Evolutionary conservation across 2,888 invertebrate genomes (phyloP).

Genomic region (Phanerotoma sp.): DNA sequence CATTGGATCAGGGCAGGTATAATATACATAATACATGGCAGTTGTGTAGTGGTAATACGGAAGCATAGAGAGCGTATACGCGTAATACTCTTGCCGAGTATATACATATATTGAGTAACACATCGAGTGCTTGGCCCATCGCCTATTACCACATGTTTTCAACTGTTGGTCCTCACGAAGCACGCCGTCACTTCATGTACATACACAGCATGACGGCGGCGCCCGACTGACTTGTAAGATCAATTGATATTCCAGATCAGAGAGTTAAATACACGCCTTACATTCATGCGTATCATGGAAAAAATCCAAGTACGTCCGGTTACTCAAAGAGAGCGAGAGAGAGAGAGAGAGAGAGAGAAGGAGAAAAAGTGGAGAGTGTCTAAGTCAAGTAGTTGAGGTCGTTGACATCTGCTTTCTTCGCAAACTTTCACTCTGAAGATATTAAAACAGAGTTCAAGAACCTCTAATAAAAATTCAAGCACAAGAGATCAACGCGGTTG

Average conservation of each 20-base stretch:
- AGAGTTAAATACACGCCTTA: conserved; percentile 45
- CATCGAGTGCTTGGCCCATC: conserved; percentile 14
- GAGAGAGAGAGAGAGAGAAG: conserved; percentile 24
- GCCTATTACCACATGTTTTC: conserved; percentile 9
- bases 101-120: conserved; percentile 8
- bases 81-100: conserved; percentile 5
- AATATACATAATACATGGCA: not conserved
- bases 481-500: conserved; percentile 21
- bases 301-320: conserved; percentile 34
- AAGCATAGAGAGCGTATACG: conserved; percentile 10
- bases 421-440: conserved; percentile 50
- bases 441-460: conserved; percentile 34
- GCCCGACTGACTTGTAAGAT: not conserved
- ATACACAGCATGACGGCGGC: not conserved
- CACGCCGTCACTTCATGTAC: not conserved
- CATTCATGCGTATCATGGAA: conserved; percentile 24
- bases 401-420: conserved; percentile 49
- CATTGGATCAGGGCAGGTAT: not conserved
- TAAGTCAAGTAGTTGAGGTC: too few species aligned
- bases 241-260: conserved; percentile 13
- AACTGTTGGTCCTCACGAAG: conserved; percentile 5
- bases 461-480: conserved; percentile 30
- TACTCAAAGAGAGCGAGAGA: conserved; percentile 29
- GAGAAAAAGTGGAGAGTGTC: conserved; percentile 28
- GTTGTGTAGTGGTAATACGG: conserved; percentile 6